phyloP scores from a whole-genome alignment of 2,797 vertebrate species.

The Hippoglossus hippoglossus region DNA sequence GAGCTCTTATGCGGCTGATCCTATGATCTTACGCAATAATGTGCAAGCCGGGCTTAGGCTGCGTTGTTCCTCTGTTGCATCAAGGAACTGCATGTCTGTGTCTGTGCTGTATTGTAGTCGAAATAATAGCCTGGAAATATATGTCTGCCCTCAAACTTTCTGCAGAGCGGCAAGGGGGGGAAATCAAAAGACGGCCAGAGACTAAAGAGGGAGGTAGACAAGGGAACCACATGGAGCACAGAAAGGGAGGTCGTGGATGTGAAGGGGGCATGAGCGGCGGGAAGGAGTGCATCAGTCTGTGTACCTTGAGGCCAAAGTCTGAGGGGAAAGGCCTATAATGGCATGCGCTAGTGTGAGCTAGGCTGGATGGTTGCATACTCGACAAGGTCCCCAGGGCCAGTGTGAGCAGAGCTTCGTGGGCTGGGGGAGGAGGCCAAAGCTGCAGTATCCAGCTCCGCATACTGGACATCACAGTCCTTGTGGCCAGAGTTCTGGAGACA shows the following conservation, averaged over 20 bases:
- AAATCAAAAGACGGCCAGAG: conserved; percentile 47
- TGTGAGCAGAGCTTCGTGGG: conserved; percentile 86
- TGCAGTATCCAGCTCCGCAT: conserved; percentile 95
- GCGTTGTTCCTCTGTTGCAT: conserved; percentile 6
- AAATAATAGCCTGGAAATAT: conserved; percentile 43
- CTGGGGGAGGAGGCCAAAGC: conserved; percentile 91
- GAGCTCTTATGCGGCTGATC: conserved; percentile 8
- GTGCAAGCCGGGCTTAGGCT: conserved; percentile 19
- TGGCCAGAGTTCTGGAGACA: conserved; percentile 90
- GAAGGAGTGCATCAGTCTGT: conserved; percentile 74
- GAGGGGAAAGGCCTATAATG: conserved; percentile 89
- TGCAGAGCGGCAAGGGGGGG: conserved; percentile 32
- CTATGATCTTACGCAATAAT: conserved; percentile 10
- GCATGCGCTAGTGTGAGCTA: conserved; percentile 91
- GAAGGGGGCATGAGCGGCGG: conserved; percentile 49
- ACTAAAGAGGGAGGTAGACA: conserved; percentile 54
- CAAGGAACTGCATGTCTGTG: background rate
- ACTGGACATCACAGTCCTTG: conserved; percentile 93
- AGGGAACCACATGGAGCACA: conserved; percentile 44
- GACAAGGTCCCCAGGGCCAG: conserved; percentile 91
- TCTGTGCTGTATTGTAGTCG: conserved; percentile 7
- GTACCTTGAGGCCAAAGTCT: conserved; percentile 93
- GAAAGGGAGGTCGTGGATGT: conserved; percentile 51
- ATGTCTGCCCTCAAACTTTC: conserved; percentile 31
- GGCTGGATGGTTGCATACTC: conserved; percentile 96